Base-by-base conservation (phyloP, 2,113 vertebrate genomes). In the Melanocharis versteri region DNA sequence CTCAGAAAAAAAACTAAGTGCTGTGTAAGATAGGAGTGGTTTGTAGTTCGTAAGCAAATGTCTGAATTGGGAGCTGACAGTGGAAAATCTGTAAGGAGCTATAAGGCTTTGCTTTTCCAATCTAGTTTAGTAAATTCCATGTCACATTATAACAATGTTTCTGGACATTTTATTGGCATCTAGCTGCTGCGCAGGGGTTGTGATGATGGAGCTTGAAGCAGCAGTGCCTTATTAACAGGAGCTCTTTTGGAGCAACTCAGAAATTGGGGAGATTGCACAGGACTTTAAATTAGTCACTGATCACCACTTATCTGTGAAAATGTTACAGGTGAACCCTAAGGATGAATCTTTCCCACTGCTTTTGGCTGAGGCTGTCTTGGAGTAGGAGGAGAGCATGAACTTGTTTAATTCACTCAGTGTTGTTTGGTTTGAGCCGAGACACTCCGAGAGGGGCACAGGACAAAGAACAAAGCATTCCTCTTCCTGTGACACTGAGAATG, bases 401-500 rank as follows among this genome's bases (percentile, higher is more conserved):
- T 79, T 60, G 19, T 58, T 81, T 39, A 37, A 54, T 69, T 82
- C 28, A 57, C 60, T 73, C 45, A 17, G 9, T 8, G 19, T 44
- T 15, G 18, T 79, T 91, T 76, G 16, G 7, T 60, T 95, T 87
- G 47, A 78, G n/a, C 40, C 26, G 81, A 73, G 53, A 75, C 10
- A 26, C 61, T 31, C 51, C 1, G 20, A 17, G 65, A 91, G 51
- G 26, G 53, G 21, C 61, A 33, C 7, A 28, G 39, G 39, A 64
- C 30, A 53, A 60, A 75, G 57, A 68, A 54, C 44, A 78, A 84
- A 73, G 56, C 40, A 65, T 50, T 87, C 14, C 68, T 84, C 70
- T 11, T 19, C 4, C 65, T 2, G 0, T 24, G 31, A 26, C 45
- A 15, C 69, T 35, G 12, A 39, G 57, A 78, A 54, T 0, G 3